Conservation (phyloP, 2,113 vertebrate genomes). For the Perognathus longimembris region DNA sequence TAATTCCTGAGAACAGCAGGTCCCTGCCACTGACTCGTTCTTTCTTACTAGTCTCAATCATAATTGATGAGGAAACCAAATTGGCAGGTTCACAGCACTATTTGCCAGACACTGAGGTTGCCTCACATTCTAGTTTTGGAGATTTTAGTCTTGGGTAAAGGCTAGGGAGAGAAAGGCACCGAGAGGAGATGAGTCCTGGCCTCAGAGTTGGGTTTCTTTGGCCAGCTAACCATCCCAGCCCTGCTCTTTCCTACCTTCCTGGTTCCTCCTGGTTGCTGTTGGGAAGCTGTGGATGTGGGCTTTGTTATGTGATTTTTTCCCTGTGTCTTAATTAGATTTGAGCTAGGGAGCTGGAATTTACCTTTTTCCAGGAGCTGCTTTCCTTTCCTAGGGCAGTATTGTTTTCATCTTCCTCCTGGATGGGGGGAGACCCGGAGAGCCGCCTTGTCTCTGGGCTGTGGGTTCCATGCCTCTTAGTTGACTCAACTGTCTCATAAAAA, state of each 20-base stretch:
- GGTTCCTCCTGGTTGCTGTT: background rate
- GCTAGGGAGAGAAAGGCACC: too few relatives aligned
- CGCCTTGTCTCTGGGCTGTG: background rate
- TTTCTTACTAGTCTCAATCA: background rate
- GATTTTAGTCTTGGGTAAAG: background rate
- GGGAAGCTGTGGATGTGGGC: background rate
- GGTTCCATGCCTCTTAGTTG: background rate
- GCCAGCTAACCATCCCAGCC: background rate
- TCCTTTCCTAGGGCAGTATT: background rate
- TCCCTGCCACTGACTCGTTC: background rate
- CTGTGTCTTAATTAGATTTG: slow-evolving; percentile 5
- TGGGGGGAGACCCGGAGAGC: background rate
- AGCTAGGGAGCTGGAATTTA: background rate
- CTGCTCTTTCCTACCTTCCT: background rate
- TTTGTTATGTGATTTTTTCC: background rate
- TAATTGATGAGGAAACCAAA: background rate
- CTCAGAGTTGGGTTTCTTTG: background rate
- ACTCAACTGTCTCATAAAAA: slow-evolving; percentile 26
- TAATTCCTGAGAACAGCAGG: background rate
- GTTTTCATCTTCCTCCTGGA: background rate
- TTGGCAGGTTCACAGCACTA: background rate
- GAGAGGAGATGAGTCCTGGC: background rate
- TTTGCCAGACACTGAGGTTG: background rate
- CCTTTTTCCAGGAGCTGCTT: background rate
- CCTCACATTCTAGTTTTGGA: background rate